Percentiles rank a stretch among this genome's conserved stretches.
Evolutionary conservation across 2,113 vertebrate species (phyloP).

Genomic region (Ceyx cyanopectus): DNA sequence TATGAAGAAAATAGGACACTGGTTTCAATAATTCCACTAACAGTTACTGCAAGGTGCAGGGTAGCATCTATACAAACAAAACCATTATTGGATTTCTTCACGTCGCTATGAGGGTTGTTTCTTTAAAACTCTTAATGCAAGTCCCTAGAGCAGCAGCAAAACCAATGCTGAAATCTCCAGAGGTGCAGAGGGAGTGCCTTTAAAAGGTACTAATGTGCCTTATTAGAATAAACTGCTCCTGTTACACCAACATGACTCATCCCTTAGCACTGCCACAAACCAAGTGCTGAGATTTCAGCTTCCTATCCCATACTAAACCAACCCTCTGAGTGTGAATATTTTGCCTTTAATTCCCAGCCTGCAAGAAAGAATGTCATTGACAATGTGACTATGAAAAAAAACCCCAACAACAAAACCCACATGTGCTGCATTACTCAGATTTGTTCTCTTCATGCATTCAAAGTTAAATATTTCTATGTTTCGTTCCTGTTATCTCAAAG

Average conservation of each 20-base stretch:
- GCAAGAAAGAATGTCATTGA: background rate
- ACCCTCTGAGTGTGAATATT: background rate
- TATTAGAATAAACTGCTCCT: background rate
- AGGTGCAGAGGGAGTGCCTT: background rate
- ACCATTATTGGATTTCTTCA: background rate
- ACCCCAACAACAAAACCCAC: background rate
- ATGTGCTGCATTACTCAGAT: background rate
- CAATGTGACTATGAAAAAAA: background rate
- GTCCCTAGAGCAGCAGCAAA: background rate
- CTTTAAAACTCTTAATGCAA: background rate
- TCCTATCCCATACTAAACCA: background rate
- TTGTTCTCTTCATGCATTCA: background rate
- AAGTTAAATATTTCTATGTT: constrained; percentile 2
- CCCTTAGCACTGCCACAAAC: background rate
- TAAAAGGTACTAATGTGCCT: background rate
- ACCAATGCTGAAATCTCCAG: background rate
- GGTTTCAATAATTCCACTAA: background rate
- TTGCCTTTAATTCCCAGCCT: background rate
- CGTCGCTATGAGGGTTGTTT: background rate
- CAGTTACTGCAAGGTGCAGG: background rate
- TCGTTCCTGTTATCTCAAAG: constrained; percentile 26
- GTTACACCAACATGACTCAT: background rate
- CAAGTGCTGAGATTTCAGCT: background rate
- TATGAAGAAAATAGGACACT: background rate
- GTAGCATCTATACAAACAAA: background rate